Evolutionary conservation across 2,797 vertebrate genomes (phyloP), one percentile per base, ranked within the genome.

Genomic region (Carcharodon carcharias): DNA sequence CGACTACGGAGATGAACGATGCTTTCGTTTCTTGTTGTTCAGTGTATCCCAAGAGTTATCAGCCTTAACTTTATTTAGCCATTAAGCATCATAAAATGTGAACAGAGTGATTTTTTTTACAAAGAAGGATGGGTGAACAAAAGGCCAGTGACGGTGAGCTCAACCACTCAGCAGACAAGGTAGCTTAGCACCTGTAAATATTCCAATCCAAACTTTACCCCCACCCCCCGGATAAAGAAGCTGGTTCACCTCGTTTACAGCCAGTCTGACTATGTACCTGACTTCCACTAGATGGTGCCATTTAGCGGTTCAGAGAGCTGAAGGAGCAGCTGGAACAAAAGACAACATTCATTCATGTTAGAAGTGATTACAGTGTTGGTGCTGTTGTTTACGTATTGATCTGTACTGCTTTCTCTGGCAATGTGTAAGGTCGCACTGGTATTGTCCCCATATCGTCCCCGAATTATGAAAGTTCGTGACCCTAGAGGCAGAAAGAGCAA

Each of bases 241-340:
- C 21, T 9, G 16, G 14, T n/a, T 21, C 91, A 85, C 6, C 61
- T 21, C n/a, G 14, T 91, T 28, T 16, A 0, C 28, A 8, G 8
- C 54, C 88, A 61, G 56, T 0, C 56, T 23, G n/a, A 56, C 45
- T 12, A 65, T 95, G 28, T 50, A 9, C 40, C 35, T 77, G 71
- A 77, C 9, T 58, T 35, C 94, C 94, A 95, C 94, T 56, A 56
- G 94, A 35, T 95, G 94, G 94, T 54, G 94, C 2, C 26, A 56
- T 95, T 95, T 31, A 73, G 45, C 94, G 31, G 40, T 35, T 21
- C 50, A 35, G 12, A 56, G 69, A 18, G 26, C 58, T 77, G 50
- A 95, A 28, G 92, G 6, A 67, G 7, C 35, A 67, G 28, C 23
- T 45, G 5, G 5, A 35, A 71, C 94, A 71, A 35, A 56, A 35